Conservation (phyloP, 1,140 invertebrate species). For the Platyscapa corneri region DNA sequence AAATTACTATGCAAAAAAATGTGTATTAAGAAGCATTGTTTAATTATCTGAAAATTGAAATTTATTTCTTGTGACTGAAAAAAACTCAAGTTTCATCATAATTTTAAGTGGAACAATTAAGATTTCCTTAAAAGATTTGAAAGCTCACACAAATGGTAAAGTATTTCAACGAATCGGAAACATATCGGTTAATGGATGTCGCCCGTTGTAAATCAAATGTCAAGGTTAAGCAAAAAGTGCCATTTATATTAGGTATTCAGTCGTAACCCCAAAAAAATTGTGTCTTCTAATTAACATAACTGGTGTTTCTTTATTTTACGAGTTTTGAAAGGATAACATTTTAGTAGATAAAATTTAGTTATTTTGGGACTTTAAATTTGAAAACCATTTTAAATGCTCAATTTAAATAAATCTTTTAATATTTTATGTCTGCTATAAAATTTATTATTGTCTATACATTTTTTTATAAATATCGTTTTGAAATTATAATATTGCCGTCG, state of each 20-base stretch:
- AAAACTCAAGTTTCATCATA: neutral
- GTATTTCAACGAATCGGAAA: conserved; percentile 15
- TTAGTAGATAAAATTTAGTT: neutral
- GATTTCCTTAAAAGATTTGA: neutral
- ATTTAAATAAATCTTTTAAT: neutral
- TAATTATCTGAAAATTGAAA: neutral
- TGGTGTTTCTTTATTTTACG: conserved; percentile 9
- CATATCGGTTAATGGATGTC: conserved; percentile 3
- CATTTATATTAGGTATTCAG: conserved; percentile 24
- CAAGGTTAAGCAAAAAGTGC: conserved; percentile 9
- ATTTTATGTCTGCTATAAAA: neutral
- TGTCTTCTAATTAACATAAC: conserved; percentile 29
- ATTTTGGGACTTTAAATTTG: neutral
- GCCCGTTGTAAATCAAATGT: conserved; percentile 15
- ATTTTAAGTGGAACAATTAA: neutral
- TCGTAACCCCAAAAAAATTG: neutral
- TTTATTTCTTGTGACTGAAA: neutral
- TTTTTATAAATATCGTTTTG: neutral
- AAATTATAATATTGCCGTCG: neutral
- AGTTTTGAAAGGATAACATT: neutral
- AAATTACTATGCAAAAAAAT: too few relatives aligned
- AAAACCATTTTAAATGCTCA: neutral
- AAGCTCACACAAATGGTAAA: neutral
- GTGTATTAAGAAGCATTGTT: neutral
- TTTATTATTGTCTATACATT: conserved; percentile 4